Base-by-base conservation (phyloP, 2,797 vertebrate species). In the Halcyon chelicuti region DNA sequence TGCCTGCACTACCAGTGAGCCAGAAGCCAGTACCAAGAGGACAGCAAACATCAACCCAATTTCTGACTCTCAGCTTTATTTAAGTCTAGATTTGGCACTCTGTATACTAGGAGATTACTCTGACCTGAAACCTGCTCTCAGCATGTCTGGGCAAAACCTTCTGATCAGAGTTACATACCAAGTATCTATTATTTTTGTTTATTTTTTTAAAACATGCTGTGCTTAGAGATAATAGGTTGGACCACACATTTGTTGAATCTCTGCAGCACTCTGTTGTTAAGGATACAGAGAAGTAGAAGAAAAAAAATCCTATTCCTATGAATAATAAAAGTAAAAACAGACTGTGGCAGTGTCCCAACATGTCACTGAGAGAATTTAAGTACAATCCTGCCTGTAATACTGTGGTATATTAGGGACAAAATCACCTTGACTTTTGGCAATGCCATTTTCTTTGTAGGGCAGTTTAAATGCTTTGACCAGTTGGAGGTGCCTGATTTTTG, bases 121-220 rank as follows among this genome's bases (percentile, higher is more conserved):
- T 85, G 86, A 95, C 26, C 57, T 47, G 65, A 93, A 95, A 82
- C 39, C 63, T 93, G 46, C 71, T 88, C 63, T 87, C 74, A 62
- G 65, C 68, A 29, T 42, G 90, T 60, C 91, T 95, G 74, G 71
- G 86, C 74, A 89, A 85, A 87, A 61, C 71, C 76, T 88, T 88
- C 70, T 73, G 49, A 90, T 82, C 42, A 39, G 49, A 62, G 47
- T 68, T 79, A 65, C 57, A 51, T 67, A 85, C 21, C 29, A 90
- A 86, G 21, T 52, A 76, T 60, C 39, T 40, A 10, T 17, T 72
- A 13, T 52, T 91, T 82, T 92, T 61, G 40, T 66, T 94, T 82
- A 7, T 67, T 85, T 86, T 79, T 88, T 90, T 6, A 3, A 74
- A 85, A 60, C 31, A 26, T 10, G 11, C 47, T 86, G 8, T n/a